Evolutionary conservation across 2,888 invertebrate genomes (phyloP), one percentile per base, ranked within the genome.

Genomic region (Glaucopsyche alexis): DNA sequence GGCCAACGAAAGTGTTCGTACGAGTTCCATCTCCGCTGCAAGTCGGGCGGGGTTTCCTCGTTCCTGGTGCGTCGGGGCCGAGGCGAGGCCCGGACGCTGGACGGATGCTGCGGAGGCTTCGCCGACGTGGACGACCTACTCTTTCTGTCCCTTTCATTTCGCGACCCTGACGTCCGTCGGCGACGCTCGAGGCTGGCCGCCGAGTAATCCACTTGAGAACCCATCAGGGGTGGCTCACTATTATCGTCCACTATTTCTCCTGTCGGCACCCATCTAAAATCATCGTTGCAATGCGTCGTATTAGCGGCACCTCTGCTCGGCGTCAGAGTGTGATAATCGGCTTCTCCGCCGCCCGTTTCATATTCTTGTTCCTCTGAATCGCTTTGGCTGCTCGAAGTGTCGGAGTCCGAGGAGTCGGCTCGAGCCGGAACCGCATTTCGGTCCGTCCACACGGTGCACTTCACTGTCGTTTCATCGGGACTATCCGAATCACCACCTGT

Each of bases 181-280:
- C 94, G 88, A 76, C 95, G 92, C 79, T 95, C 94, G 78, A 95
- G 89, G 78, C 95, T 95, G 19, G 90, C 85, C 5, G 87, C 83
- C 38, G 75, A 76, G 79, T 87, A 89, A 74, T 91, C 91, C 64
- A 82, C 79, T 74, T 86, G 86, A 45, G 84, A 78, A 52, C 87
- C 87, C 81, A 85, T 82, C 71, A 85, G 80, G 45, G 81, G 78
- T 47, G 83, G 82, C 74, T 88, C 87, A 8, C 79, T 82, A 67
- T 80, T 77, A 76, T 88, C 87, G 74, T 89, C 88, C 74, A 86
- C 87, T 80, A 87, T 84, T 74, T 85, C 89, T 75, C 81, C 87
- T 14, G 86, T 85, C 9, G 92, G 93, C 85, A 95, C 93, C 95
- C 95, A 95, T 87, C 94, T 95, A 85, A 95, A 95, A 85, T 95